These are phyloP conservation scores for Phylloscopus whistleri DNA, from an alignment of 2,113 vertebrate species.

Conservation along the genomic window DNA sequence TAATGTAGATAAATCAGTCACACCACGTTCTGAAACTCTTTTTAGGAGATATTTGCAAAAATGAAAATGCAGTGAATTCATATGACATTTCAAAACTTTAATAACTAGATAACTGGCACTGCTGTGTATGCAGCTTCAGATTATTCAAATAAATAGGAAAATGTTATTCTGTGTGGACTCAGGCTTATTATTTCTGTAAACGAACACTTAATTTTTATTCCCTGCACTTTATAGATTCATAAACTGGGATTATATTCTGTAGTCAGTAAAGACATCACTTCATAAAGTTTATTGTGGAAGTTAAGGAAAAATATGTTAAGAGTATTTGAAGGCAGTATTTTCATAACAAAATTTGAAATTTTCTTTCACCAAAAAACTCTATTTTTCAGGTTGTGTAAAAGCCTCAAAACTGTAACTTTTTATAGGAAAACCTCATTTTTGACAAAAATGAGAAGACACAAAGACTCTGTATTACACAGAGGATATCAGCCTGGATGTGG, in stretches of 20 bases:
- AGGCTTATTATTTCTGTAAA: neutral
- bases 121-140: neutral
- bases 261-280: neutral
- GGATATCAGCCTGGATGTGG: neutral
- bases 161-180: neutral
- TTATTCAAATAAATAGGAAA: neutral
- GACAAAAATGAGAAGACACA: neutral
- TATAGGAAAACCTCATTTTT: neutral
- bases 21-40: fast-evolving
- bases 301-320: neutral
- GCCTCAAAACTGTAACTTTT: neutral
- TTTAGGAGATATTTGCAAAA: neutral
- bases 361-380: neutral
- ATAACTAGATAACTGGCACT: neutral
- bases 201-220: neutral
- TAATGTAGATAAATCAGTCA: neutral
- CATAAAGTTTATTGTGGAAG: neutral
- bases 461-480: neutral
- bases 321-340: neutral
- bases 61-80: neutral
- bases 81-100: neutral
- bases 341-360: neutral
- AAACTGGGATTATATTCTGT: neutral
- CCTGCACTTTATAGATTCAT: neutral
- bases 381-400: neutral